Conservation (phyloP, 2,888 invertebrate species). For the Baronia brevicornis region DNA sequence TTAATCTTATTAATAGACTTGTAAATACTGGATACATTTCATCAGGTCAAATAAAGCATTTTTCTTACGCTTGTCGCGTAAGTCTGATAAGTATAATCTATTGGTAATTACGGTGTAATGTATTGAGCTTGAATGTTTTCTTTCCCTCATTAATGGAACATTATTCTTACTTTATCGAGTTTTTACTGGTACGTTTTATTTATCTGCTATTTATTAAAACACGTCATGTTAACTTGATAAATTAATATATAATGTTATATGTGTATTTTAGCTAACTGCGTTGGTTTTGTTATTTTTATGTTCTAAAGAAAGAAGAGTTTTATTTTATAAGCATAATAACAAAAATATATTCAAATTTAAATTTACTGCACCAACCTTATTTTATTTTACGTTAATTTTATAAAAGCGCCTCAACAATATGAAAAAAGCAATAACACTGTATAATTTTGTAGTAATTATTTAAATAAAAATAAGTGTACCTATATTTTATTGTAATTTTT, state of each 20-base stretch:
- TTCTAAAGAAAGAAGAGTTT: too few species aligned
- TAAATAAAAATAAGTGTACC: too few species aligned
- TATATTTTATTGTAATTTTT: too few species aligned
- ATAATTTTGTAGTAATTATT: too few species aligned
- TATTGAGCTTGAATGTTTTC: conserved; percentile 61
- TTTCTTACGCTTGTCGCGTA: conserved; percentile 38
- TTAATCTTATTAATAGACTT: conserved; percentile 60
- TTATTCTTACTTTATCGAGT: conserved; percentile 60
- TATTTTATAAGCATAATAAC: too few species aligned
- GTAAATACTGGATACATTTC: conserved; percentile 54
- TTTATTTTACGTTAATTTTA: too few species aligned
- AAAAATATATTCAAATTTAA: too few species aligned
- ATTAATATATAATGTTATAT: conserved; percentile 18
- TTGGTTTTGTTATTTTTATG: too few species aligned
- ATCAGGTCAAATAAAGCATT: conserved; percentile 57
- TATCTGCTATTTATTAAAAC: conserved; percentile 38
- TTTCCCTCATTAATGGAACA: conserved; percentile 57
- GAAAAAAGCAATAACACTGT: too few species aligned
- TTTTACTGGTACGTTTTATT: conserved; percentile 36
- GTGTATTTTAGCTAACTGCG: conserved; percentile 1
- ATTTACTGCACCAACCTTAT: too few species aligned
- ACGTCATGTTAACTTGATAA: conserved; percentile 24
- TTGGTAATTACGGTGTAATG: conserved; percentile 65
- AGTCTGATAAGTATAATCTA: conserved; percentile 63
- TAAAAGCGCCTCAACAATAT: too few species aligned